Base-by-base conservation (phyloP, 2,797 vertebrate genomes). In the Leptoclinus maculatus region DNA sequence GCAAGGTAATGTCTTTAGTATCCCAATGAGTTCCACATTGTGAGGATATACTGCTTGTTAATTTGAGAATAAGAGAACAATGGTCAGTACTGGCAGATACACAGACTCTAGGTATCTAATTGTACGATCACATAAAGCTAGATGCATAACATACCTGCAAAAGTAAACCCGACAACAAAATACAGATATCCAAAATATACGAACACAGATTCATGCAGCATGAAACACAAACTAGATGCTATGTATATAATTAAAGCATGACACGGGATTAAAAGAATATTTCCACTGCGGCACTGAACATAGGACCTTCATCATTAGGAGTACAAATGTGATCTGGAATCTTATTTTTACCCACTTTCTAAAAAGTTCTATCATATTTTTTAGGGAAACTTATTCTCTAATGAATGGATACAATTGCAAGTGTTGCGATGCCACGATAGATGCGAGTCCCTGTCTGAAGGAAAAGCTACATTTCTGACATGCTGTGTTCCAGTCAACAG, bases 401-500 rank as follows among this genome's bases (percentile, higher is more conserved):
- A 47, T 58, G 25, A 27, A 49, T 60, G 45, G 25, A 23, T 63
- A 4, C 5, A 32, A 63, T 2, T 25, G 32, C 27, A 47, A 23
- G 49, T 41, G 72, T 32, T 25, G 14, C 49, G 41, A 7, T 71
- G 54, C 32, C 25, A 3, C 71, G 25, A 2, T 9, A 80, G 49
- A 12, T 57, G 34, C 12, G 27, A 63, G 70, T 66, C 36, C 8
- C 11, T 8, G 41, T 82, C 67, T 77, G 68, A 79, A 56, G 71
- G 23, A 54, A 54, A 71, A 76, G 63, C 57, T 65, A 11, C 39
- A 3, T 73, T 76, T 74, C 63, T 63, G 76, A 85, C 51, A 29
- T 32, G 25, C 68, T 53, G 70, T 62, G 57, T 80, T 53, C 68
- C 23, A 86, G 51, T 89, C 85, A 91, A 92, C 89, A 87, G 13